Evolutionary conservation across 2,113 vertebrate genomes (phyloP), one percentile per base, ranked within the genome.

Genomic region (Hemibagrus wyckioides): DNA sequence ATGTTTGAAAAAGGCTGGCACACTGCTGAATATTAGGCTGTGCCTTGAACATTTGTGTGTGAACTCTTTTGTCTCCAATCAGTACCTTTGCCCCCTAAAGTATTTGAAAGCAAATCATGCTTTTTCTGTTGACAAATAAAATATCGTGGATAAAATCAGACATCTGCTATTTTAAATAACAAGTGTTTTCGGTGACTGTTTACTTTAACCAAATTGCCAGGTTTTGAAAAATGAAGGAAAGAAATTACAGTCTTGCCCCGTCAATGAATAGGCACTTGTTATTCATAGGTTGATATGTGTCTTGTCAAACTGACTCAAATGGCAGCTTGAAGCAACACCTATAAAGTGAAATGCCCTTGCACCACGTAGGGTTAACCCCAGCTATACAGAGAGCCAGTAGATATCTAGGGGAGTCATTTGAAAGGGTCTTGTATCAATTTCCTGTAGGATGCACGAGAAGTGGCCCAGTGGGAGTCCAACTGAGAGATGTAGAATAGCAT

Each of bases 261-360:
- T 65, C n/a, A 69, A 86, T 67, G 30, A 86, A 86, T 56, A 39
- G 61, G 50, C 56, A 80, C 88, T 89, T 89, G 73, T 80, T 89
- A 89, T 89, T 89, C 80, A 86, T 86, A 59, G 30, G 61, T 83
- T 89, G 73, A 84, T 89, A 73, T 71, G 76, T 59, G 63, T 65
- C 59, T 86, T 73, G 65, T 89, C 52, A 73, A 71, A 39, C 73
- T 76, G 39, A 79, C 48, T 83, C 57, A 86, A 83, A 67, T 56
- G 48, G 81, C 61, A 73, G 44, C 63, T 57, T 56, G 65, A 76
- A 17, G 50, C 28, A 86, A 77, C 57, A 85, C 23, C 82, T 41
- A 5, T 36, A 0, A 79, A 61, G 67, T n/a, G 54, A 67, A 87
- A 63, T 84, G 77, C 44, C 48, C 77, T 63, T n/a, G 48, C 33